Percentiles rank a stretch among this genome's conserved stretches.
Conservation (phyloP, 2,113 vertebrate species). For the Xyrauchen texanus region DNA sequence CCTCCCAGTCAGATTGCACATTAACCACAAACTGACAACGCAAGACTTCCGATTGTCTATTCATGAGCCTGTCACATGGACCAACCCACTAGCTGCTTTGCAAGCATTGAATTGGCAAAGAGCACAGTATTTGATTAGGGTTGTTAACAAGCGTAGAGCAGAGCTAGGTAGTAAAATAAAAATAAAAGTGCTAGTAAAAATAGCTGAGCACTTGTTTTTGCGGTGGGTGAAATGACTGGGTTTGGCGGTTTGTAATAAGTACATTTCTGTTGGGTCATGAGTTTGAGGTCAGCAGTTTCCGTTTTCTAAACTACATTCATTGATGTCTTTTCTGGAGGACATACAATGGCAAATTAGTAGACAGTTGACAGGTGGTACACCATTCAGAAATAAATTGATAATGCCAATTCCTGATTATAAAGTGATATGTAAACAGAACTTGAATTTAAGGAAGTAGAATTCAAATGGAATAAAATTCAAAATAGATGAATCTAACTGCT, state of each 20-base stretch:
- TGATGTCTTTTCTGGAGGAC: too few species aligned
- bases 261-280: background rate
- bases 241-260: background rate
- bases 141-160: constrained; percentile 67
- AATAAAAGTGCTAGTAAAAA: constrained; percentile 48
- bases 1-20: constrained; percentile 64
- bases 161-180: constrained; percentile 56
- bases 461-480: too few species aligned
- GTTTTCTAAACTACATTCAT: too few species aligned
- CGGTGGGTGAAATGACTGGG: background rate
- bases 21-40: constrained; percentile 64
- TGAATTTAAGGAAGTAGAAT: too few species aligned
- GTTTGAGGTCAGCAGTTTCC: background rate
- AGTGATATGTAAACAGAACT: too few species aligned
- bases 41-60: constrained; percentile 53
- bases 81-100: constrained; percentile 54
- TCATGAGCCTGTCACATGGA: constrained; percentile 35
- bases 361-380: too few species aligned
- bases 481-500: too few species aligned
- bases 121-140: constrained; percentile 48
- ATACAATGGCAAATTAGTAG: too few species aligned
- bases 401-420: too few species aligned
- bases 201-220: background rate
- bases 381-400: too few species aligned
- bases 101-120: constrained; percentile 49